Base-by-base conservation (phyloP, 1,140 invertebrate species). In the Araneus ventricosus region DNA sequence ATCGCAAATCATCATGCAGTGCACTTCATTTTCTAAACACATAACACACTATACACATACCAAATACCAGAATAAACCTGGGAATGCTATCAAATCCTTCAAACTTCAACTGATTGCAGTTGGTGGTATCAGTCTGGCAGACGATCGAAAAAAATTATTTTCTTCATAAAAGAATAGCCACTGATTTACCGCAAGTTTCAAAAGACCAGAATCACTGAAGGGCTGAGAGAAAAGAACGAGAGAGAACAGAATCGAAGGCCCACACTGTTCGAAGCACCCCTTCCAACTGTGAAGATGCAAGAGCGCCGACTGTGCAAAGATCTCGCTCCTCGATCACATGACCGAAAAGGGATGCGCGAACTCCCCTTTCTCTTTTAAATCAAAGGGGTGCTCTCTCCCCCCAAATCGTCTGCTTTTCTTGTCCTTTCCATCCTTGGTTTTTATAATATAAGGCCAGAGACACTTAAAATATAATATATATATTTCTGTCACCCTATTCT, bases 281-380 rank as follows among this genome's bases (percentile, higher is more conserved):
- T 88, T 88, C 67, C 87, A 59, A 88, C 87, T 88, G 87, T 70
- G 87, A 75, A 75, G 87, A 75, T 45, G 87, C 37, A 17, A 88
- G 67, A 45, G 87, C n/a, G 59, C 30, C 84, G 84, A 86, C 45
- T 86, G 45, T 75, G 70, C 70, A 30, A 75, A 75, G 70, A 75
- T 75, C 70, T 75, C 70, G 84, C 67, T 75, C 59, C 63, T 30
- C 41, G 87, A 59, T 88, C 87, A 88, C 67, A 59, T 88, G 87
- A 88, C 45, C 39, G 63, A 30, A 59, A 52, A 52, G 87, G 87
- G 87, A 88, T 88, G 87, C 87, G 87, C 87, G 63, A 52, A 52
- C 87, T 70, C 61, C 85, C 59, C 85, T 61, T 87, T 75, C 41
- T 88, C 41, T 45, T 70, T 59, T 88, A 24, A 24, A 75, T 61